phyloP scores from a whole-genome alignment of 2,113 vertebrate genomes.

The Phodopus roborovskii region DNA sequence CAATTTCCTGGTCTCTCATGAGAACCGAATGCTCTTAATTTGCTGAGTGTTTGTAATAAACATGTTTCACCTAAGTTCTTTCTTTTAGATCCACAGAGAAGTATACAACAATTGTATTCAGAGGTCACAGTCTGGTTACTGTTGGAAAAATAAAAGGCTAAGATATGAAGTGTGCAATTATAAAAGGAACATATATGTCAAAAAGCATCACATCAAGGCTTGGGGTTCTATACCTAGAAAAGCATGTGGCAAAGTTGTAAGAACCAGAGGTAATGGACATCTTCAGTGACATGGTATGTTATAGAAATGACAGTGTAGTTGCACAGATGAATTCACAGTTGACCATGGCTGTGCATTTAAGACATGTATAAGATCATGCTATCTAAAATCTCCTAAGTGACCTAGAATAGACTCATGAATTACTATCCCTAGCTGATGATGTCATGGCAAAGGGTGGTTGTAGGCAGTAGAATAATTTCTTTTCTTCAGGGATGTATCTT shows the following conservation, averaged over 20 bases:
- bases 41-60: background rate
- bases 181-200: background rate
- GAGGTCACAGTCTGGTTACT: background rate
- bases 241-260: background rate
- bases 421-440: no score
- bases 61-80: background rate
- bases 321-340: background rate
- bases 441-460: background rate
- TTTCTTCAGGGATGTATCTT: background rate
- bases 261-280: background rate
- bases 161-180: rapidly evolving
- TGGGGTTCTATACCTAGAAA: background rate
- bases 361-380: background rate
- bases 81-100: background rate
- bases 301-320: background rate
- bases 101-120: background rate
- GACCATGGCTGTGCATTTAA: background rate
- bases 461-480: background rate
- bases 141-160: background rate
- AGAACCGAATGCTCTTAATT: background rate
- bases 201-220: background rate
- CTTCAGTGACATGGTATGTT: no score
- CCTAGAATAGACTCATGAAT: background rate
- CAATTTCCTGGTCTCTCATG: background rate
- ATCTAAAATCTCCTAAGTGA: background rate